Base-by-base conservation (phyloP, 2,888 invertebrate species). In the Agriopis marginaria region DNA sequence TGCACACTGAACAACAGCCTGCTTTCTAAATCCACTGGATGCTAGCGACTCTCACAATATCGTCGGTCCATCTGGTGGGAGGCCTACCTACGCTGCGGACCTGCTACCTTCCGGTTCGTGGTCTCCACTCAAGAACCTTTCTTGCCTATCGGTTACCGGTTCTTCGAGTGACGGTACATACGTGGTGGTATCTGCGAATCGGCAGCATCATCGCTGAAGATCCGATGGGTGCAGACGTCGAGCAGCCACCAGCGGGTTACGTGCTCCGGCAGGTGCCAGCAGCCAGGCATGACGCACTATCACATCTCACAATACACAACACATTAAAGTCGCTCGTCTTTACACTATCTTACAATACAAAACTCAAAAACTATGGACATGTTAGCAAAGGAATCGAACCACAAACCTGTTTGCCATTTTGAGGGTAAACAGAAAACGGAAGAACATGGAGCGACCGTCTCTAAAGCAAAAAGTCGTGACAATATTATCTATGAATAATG, bases 211-310 rank as follows among this genome's bases (percentile, higher is more conserved):
- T 89, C 94, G 71, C 88, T 89, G 83, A 91, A 95, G 78, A 92
- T 81, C 44, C 93, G 84, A 71, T 95, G 94, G 80, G 95, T 95
- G 94, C 96, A 96, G 84, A 95, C 91, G 84, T 95, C 95, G 81
- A 96, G 89, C 83, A 95, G 92, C 95, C 96, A 96, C 95, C 96
- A 96, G 75, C 95, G 95, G 80, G 95, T 95, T 89, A 96, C 95
- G 85, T 91, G 95, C 77, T 94, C 92, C 72, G 93, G 92, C 79
- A 93, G 84, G 79, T 94, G 92, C 93, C 93, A 93, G 82, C 93
- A 94, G 68, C 93, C 93, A 67, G 94, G 94, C 93, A 94, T 93
- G 70, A 74, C 69, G 58, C 75, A 74, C 75, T 69, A 74, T 70
- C 75, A 81, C 66, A 76, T 73, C 61, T 66, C 73, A 74, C 66